Evolutionary conservation across 2,797 vertebrate species (phyloP), one percentile per base, ranked within the genome.

Genomic region (Choloepus didactylus): DNA sequence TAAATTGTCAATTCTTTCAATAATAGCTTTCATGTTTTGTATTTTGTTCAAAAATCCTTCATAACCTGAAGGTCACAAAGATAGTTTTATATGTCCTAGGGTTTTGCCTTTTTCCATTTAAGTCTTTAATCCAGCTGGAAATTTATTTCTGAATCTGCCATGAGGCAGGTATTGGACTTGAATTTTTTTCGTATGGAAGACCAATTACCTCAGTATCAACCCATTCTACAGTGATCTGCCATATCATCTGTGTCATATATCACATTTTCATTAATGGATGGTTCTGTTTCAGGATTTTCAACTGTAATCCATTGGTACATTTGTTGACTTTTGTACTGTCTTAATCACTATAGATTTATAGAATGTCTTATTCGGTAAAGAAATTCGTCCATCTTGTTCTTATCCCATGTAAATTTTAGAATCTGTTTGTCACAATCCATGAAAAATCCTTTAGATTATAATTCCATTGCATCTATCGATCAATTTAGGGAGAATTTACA

Each of bases 331-430:
- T 51, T 70, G 83, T 51, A 4, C 5, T 25, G 4, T 41, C 27
- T 82, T 82, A 83, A 82, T 59, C 72, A 59, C 5, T 25, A 14
- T 79, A 69, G 16, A 3, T 93, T 85, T 70, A 59, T 76, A 49
- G 44, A 73, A 54, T 64, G 25, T 75, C 31, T 80, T 64, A 75
- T 49, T 70, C 81, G 49, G 77, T 91, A 59, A 82, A 84, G 51
- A 82, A 92, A 95, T 88, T 89, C 64, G 70, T 66, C 11, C 19
- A 90, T 19, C 10, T 92, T 77, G 21, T 95, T 85, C 19, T 87
- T 81, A 92, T 95, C 77, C 27, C 11, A 23, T 72, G 31, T 92
- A 73, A 64, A 73, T 92, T 95, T 89, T 90, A 85, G 38, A 69
- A 69, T 85, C 59, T 64, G 44, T 51, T 96, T 93, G 49, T 70